phyloP scores from a whole-genome alignment of 2,888 invertebrate genomes.

The Aplocera efformata region DNA sequence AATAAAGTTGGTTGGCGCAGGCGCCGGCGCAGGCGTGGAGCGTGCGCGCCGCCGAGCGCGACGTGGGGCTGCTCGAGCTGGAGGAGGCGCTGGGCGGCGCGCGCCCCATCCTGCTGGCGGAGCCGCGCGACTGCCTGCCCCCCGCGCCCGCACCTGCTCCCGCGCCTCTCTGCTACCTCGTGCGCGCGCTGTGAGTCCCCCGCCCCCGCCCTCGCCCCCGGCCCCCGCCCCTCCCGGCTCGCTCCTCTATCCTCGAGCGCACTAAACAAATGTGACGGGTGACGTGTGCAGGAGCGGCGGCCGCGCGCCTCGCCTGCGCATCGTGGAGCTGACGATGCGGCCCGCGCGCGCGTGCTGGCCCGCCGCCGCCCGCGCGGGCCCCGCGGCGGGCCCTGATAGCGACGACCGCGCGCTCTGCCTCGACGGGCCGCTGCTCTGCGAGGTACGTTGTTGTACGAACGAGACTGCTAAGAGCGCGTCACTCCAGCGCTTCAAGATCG shows the following conservation, averaged over 20 bases:
- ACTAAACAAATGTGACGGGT: no score
- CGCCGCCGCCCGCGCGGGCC: conserved; percentile 17
- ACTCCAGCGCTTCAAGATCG: no score
- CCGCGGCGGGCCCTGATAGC: no score
- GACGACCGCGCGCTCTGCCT: conserved; percentile 48
- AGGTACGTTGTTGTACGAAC: conserved; percentile 34
- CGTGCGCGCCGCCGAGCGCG: conserved; percentile 29
- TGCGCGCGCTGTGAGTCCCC: conserved; percentile 33
- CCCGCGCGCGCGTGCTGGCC: conserved; percentile 40
- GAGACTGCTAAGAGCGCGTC: no score
- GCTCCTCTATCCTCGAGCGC: no score
- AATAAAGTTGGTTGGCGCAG: no score
- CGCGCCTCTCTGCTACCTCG: conserved; percentile 41
- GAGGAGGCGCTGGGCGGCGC: conserved; percentile 48
- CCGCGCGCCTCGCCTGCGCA: conserved; percentile 27
- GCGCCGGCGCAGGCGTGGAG: no score
- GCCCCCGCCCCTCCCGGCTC: no score
- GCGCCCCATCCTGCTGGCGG: conserved; percentile 54
- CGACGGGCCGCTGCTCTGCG: conserved; percentile 47
- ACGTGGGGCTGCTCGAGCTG: conserved; percentile 56
- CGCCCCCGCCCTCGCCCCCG: conserved; percentile 4
- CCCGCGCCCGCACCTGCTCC: conserved; percentile 41
- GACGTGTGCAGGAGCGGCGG: conserved; percentile 16
- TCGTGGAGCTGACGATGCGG: conserved; percentile 39
- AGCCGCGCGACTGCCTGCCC: conserved; percentile 39